phyloP scores from a whole-genome alignment of 2,113 vertebrate genomes.

The Limanda limanda region DNA sequence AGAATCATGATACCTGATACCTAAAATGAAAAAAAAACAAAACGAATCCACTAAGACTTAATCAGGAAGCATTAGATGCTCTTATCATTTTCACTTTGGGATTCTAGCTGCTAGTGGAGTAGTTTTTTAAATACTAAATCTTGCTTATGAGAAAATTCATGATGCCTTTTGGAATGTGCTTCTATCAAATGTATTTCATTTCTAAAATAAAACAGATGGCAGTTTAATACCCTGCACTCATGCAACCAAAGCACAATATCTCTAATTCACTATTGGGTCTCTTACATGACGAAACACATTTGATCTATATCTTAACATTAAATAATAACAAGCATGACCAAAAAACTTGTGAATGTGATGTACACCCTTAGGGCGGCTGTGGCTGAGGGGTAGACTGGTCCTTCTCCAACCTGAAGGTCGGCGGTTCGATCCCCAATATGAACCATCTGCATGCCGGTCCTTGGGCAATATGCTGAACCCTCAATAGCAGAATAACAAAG shows the following conservation, averaged over 20 bases:
- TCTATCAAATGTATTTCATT: background rate
- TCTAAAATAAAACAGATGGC: conserved; percentile 19
- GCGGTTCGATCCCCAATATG: too few species aligned
- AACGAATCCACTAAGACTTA: background rate
- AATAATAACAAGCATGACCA: conserved; percentile 1
- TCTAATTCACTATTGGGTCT: conserved; percentile 8
- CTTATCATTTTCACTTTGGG: background rate
- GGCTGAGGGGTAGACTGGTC: too few species aligned
- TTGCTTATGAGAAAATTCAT: background rate
- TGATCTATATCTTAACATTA: background rate
- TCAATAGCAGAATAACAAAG: too few species aligned
- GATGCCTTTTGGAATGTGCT: background rate
- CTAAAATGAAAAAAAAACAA: background rate
- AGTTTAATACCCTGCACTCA: conserved; percentile 22
- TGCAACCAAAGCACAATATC: conserved; percentile 13
- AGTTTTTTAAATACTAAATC: background rate
- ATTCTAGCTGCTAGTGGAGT: background rate
- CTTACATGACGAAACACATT: conserved; percentile 27
- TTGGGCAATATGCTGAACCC: too few species aligned
- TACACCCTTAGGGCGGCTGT: too few species aligned
- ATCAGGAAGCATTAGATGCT: background rate
- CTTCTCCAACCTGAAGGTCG: too few species aligned
- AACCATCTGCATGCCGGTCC: too few species aligned
- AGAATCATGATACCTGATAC: background rate
- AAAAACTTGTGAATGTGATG: background rate